A percentile compares a stretch with the other conserved stretches of the same genome.
Evolutionary conservation across 1,140 invertebrate genomes (phyloP).

Genomic region (Apis florea): DNA sequence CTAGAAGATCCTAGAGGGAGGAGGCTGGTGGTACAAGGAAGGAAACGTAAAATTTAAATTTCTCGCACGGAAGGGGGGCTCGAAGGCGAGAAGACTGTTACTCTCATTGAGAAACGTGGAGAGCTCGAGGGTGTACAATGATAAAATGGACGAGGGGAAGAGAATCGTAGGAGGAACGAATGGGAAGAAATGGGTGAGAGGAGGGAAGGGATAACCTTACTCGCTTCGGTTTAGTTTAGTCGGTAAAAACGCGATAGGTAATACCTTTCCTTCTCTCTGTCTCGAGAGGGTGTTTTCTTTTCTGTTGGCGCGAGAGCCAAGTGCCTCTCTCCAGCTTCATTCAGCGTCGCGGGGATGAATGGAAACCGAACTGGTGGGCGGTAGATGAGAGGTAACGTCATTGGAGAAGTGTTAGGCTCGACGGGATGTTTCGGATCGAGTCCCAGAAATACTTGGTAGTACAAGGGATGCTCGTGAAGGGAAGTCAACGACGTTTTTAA

Average conservation of each 20-base stretch:
- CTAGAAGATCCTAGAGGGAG: conserved; percentile 43
- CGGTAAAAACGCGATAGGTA: conserved; percentile 16
- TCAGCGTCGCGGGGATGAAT: conserved; percentile 52
- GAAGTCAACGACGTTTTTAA: not conserved
- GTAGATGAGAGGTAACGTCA: conserved; percentile 38
- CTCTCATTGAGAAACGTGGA: conserved; percentile 55
- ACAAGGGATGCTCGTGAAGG: not conserved
- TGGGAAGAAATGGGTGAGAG: not conserved
- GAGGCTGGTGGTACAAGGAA: not conserved
- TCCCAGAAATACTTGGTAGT: conserved; percentile 21
- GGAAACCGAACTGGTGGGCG: conserved; percentile 48
- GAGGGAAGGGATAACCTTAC: conserved; percentile 24
- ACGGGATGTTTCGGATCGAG: conserved; percentile 9
- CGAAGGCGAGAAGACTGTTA: not conserved
- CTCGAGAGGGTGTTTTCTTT: conserved; percentile 37
- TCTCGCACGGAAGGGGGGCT: conserved; percentile 54
- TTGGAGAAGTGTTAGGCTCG: conserved; percentile 18
- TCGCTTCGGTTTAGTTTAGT: not conserved
- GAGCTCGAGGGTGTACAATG: conserved; percentile 18
- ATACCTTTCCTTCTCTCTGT: not conserved
- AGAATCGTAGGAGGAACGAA: not conserved
- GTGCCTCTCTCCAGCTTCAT: conserved; percentile 51
- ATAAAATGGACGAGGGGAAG: conserved; percentile 17
- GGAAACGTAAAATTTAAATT: conserved; percentile 74
- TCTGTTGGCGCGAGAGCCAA: conserved; percentile 42